Base-by-base conservation (phyloP, 2,888 invertebrate genomes). In the Miltochrista miniata region DNA sequence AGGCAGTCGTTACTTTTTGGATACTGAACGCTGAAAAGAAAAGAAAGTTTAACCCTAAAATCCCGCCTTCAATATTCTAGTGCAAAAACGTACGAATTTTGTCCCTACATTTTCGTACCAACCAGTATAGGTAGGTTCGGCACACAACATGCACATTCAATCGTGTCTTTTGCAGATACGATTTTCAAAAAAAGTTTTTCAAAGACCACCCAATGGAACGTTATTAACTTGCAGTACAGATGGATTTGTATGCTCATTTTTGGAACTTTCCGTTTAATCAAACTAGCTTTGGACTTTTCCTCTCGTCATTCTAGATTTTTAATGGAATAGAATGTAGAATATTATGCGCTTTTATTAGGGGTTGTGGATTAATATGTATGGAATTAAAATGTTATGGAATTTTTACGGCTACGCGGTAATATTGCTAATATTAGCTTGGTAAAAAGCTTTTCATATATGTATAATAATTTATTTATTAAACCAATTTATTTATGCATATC, bases 151-250 rank as follows among this genome's bases (percentile, higher is more conserved):
- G 55, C 57, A 60, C 49, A 41, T 42, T 54, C 54, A 42, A 61
- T 57, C 59, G 47, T 52, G 56, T 64, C 66, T 64, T 68, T 68
- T 66, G 66, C 56, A 52, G 55, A 59, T 48, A 55, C 40, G 42
- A 53, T 59, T 61, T 64, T 49, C 49, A 60, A 56, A 62, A 68
- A 68, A 68, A 61, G 52, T 59, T 61, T 31, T 60, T 54, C 66
- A 66, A 68, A 68, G 66, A 63, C 56, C 45, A 45, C 30, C 38
- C 43, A 37, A 43, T 42, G 54, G 45, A 48, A 45, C 47, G 51
- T 36, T 33, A 42, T 59, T 41, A 48, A 60, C 56, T n/a, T n/a
- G n/a, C n/a, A n/a, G n/a, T 58, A 39, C 51, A 48, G 36, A 33
- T 18, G 18, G 38, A 40, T 43, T 31, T 15, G 30, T 51, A 59